Evolutionary conservation across 1,140 invertebrate genomes (phyloP).

Genomic region (Nasonia longicornis): DNA sequence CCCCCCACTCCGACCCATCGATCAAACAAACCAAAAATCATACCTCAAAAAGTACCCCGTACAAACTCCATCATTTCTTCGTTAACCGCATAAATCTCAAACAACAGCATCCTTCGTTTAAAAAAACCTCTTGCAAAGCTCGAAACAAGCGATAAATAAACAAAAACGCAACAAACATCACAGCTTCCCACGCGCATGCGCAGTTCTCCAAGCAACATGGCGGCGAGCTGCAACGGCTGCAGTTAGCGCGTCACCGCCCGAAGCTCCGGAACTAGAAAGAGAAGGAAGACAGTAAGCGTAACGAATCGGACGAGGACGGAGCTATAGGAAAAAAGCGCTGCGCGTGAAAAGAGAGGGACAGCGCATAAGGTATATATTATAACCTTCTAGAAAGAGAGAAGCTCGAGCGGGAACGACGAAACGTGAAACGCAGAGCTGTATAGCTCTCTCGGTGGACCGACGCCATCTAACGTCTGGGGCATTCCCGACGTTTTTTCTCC

Average conservation of each 20-base stretch:
- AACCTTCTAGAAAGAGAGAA: neutral
- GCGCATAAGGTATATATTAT: neutral
- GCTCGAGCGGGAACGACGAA: constrained; percentile 9
- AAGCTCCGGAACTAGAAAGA: constrained; percentile 10
- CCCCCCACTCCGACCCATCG: neutral
- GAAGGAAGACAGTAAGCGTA: neutral
- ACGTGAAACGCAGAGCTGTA: constrained; percentile 19
- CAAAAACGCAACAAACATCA: neutral
- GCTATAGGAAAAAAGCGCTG: neutral
- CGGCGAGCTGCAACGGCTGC: neutral
- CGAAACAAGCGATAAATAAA: neutral
- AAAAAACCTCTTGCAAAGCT: too few species aligned
- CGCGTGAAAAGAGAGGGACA: neutral
- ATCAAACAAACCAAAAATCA: neutral
- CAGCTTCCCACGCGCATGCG: neutral
- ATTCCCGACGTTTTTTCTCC: constrained; percentile 61
- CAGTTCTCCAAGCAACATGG: neutral
- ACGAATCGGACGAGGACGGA: neutral
- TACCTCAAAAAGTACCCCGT: neutral
- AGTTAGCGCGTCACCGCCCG: neutral
- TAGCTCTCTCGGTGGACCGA: constrained; percentile 57
- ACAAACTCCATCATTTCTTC: too few species aligned
- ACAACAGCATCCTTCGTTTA: too few species aligned
- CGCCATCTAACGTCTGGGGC: constrained; percentile 69
- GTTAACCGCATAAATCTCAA: too few species aligned